Evolutionary conservation across 2,797 vertebrate species (phyloP), one percentile per base, ranked within the genome.

Genomic region (Siniperca undulata): DNA sequence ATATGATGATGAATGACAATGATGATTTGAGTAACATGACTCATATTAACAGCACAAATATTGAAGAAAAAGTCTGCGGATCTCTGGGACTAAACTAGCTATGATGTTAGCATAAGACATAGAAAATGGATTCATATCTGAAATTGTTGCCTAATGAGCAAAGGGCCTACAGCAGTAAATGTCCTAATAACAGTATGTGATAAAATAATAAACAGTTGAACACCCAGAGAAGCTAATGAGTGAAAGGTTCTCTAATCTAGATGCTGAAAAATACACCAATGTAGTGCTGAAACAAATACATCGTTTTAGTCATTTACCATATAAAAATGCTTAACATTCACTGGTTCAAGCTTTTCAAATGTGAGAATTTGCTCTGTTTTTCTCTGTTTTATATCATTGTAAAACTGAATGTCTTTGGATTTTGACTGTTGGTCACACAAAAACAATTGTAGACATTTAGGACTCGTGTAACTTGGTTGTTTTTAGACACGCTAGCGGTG

Each of bases 151-250:
- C 80, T 83, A 85, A 84, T 81, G 75, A 78, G 81, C 48, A 84
- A 86, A 83, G 19, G 56, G 69, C 77, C 79, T 83, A 52, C 20
- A 78, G 85, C 85, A 55, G 71, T 59, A 84, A 83, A 75, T 83
- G 81, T 83, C 85, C 87, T 88, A 73, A 81, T 78, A 85, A 72
- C 74, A 72, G 73, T 53, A 56, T 74, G 74, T 74, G 75, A 69
- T 86, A 76, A 83, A 88, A 82, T 75, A 83, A 83, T 80, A 75
- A 89, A 74, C 82, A 90, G 68, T 46, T 73, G 59, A 88, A 62
- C 60, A 70, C 64, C 83, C 75, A 74, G 53, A 77, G 59, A 77
- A 76, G 50, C 56, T 78, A 27, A 69, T 69, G 70, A 87, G 55
- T 75, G 78, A 75, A 73, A 59, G n/a, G 2, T 48, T 77, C 42